Conservation (phyloP, 2,888 invertebrate genomes). For the Lepidochrysops patricia region DNA sequence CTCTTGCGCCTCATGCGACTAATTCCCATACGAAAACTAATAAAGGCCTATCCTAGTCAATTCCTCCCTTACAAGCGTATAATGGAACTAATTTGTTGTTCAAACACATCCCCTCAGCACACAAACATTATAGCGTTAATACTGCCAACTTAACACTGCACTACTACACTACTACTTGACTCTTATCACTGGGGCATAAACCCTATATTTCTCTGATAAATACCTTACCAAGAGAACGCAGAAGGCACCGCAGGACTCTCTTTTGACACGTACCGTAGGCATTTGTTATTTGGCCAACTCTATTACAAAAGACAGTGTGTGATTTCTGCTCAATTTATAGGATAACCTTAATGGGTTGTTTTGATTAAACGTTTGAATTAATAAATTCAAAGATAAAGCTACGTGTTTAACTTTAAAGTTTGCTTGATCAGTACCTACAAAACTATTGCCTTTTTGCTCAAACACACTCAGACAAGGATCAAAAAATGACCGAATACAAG, state of each 20-base stretch:
- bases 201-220: constrained; percentile 10
- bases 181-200: constrained; percentile 11
- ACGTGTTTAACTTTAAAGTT: too few relatives aligned
- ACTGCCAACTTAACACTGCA: constrained; percentile 28
- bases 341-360: constrained; percentile 42
- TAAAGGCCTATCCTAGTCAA: constrained; percentile 36
- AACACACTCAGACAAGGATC: too few relatives aligned
- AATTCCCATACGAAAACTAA: constrained; percentile 18
- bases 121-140: constrained; percentile 44
- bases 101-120: constrained; percentile 62
- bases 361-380: neutral
- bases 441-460: too few relatives aligned
- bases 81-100: constrained; percentile 72
- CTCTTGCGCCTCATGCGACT: neutral
- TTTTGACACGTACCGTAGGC: constrained; percentile 61
- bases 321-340: constrained; percentile 40
- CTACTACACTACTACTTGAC: neutral
- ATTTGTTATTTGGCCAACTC: constrained; percentile 44
- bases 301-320: constrained; percentile 38
- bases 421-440: too few relatives aligned
- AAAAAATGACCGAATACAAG: too few relatives aligned
- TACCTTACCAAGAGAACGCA: constrained; percentile 18
- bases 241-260: constrained; percentile 44
- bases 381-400: too few relatives aligned
- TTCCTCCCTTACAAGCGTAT: constrained; percentile 63